These are phyloP conservation scores for Psilanteris sp. DNA, from an alignment of 1,140 invertebrate species.

Conservation along the genomic window DNA sequence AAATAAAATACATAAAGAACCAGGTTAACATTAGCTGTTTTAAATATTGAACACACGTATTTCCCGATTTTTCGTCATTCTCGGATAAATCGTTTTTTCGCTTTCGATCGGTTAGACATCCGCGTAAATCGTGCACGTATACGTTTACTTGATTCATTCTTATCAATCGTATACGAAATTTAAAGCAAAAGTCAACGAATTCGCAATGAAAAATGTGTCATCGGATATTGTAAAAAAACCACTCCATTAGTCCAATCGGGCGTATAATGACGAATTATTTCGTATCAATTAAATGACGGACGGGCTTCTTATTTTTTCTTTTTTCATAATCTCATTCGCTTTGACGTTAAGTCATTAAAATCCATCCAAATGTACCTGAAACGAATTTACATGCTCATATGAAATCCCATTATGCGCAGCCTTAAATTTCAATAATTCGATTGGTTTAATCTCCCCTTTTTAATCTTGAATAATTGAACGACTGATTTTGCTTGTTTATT, in stretches of 20 bases:
- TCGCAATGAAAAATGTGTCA: too few species aligned
- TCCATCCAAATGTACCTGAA: not conserved
- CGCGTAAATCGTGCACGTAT: too few species aligned
- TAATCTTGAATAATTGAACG: constrained; percentile 40
- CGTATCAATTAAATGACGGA: too few species aligned
- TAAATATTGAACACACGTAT: constrained; percentile 29
- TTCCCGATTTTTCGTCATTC: constrained; percentile 65
- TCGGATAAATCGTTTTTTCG: too few species aligned
- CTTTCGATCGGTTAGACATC: too few species aligned
- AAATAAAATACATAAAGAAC: constrained; percentile 23
- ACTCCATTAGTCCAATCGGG: too few species aligned
- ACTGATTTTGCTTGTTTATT: constrained; percentile 1
- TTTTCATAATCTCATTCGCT: constrained; percentile 1
- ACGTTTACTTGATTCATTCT: too few species aligned
- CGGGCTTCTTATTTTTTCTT: not conserved
- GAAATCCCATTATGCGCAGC: constrained; percentile 25
- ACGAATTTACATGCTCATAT: constrained; percentile 17
- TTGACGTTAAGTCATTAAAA: constrained; percentile 5
- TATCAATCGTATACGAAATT: too few species aligned
- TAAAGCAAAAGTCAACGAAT: too few species aligned
- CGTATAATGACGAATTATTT: too few species aligned
- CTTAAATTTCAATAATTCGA: constrained; percentile 38
- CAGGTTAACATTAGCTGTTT: constrained; percentile 26
- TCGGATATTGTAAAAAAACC: too few species aligned
- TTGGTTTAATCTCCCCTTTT: constrained; percentile 25